These are phyloP conservation scores for Dioctria rufipes DNA, from an alignment of 2,888 invertebrate species.

Conservation along the genomic window DNA sequence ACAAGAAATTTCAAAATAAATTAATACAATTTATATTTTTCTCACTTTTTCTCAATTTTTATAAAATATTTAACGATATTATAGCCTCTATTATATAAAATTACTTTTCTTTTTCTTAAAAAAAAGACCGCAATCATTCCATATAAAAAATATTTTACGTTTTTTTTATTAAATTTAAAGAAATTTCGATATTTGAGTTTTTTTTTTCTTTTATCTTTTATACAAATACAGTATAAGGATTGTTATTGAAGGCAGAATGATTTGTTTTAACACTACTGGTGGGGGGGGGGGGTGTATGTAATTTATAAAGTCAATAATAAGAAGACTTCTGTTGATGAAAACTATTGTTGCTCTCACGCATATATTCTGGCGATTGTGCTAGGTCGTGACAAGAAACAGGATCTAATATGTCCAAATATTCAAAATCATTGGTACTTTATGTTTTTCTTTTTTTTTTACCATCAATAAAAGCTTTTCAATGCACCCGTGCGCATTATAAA, in stretches of 20 bases:
- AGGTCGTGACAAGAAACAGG: too few relatives aligned
- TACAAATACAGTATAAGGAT: conserved; percentile 45
- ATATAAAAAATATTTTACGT: conserved; percentile 52
- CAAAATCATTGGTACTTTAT: too few relatives aligned
- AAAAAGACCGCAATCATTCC: conserved; percentile 56
- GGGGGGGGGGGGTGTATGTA: neutral
- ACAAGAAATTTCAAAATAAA: conserved; percentile 49
- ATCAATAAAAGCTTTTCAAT: too few relatives aligned
- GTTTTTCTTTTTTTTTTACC: too few relatives aligned
- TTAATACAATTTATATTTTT: conserved; percentile 36
- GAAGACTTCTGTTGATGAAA: conserved; percentile 12
- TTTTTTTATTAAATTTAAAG: conserved; percentile 32
- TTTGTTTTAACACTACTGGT: neutral
- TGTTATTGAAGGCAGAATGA: conserved; percentile 20
- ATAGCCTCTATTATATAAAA: conserved; percentile 60
- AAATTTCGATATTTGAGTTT: conserved; percentile 35
- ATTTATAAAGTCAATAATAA: too few relatives aligned
- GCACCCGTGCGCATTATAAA: too few relatives aligned
- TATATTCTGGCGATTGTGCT: too few relatives aligned
- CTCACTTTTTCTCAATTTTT: conserved; percentile 45
- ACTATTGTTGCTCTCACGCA: neutral
- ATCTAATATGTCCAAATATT: too few relatives aligned
- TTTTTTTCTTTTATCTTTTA: neutral
- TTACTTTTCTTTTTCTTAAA: conserved; percentile 44
- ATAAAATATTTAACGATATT: conserved; percentile 59